phyloP scores from a whole-genome alignment of 2,797 vertebrate species.

The Paedocypris micromegethes region DNA sequence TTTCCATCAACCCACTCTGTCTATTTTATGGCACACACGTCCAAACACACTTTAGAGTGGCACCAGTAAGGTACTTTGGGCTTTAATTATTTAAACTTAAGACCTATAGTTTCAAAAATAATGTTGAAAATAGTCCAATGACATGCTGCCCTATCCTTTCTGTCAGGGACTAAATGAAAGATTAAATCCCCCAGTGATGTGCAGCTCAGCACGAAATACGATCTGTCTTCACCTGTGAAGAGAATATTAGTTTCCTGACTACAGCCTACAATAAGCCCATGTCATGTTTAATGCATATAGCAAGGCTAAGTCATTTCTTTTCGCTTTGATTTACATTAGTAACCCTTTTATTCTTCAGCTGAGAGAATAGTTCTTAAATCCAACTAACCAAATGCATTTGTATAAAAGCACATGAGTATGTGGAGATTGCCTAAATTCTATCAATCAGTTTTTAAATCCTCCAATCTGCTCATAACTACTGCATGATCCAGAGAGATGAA shows the following conservation, averaged over 20 bases:
- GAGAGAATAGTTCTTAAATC: slow-evolving; percentile 10
- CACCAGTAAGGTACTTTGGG: no score
- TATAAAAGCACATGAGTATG: slow-evolving; percentile 48
- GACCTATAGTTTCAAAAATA: no score
- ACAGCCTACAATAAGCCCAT: not conserved
- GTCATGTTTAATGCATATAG: slow-evolving; percentile 24
- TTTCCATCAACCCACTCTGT: no score
- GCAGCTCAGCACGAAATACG: not conserved
- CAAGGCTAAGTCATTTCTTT: slow-evolving; percentile 16
- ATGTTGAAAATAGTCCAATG: no score
- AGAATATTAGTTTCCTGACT: slow-evolving; percentile 1
- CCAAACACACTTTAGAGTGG: no score
- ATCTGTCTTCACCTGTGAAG: slow-evolving; percentile 9
- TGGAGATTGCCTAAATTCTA: slow-evolving; percentile 15
- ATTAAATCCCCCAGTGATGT: slow-evolving; percentile 5
- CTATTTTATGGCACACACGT: no score
- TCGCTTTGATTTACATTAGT: slow-evolving; percentile 45
- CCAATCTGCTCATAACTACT: no score
- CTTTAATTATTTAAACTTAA: no score
- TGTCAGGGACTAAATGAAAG: slow-evolving; percentile 8
- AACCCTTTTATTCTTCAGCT: slow-evolving; percentile 22
- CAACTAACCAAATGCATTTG: slow-evolving; percentile 2
- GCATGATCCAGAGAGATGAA: no score
- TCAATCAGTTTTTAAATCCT: no score
- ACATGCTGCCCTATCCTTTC: slow-evolving; percentile 18